Base-by-base conservation (phyloP, 2,888 invertebrate species). In the Acleris cristana region DNA sequence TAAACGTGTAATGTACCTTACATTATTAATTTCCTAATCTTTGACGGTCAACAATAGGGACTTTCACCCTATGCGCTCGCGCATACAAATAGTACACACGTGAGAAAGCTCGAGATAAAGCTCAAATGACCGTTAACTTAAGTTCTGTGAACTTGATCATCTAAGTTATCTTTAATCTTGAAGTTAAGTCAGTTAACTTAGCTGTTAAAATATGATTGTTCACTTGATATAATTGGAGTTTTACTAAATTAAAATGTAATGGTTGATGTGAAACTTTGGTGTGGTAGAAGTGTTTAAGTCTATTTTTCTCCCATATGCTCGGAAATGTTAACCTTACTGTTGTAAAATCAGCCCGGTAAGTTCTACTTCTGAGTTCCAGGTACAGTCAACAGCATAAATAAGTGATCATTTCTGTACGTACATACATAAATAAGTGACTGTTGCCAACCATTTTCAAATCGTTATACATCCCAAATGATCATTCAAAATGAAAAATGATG, bases 81-180 rank as follows among this genome's bases (percentile, higher is more conserved):
- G 78, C 81, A 84, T 79, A 84, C 85, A 86, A 84, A 86, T 81
- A 82, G 78, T 86, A 85, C 84, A 34, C 40, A 81, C 87, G 88
- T 88, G 89, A 87, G 88, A 89, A 88, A 85, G 78, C 76, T 54
- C 70, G 68, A 85, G 87, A 86, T 86, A 87, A 83, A 72, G 72
- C 72, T 71, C 51, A 76, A 84, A 81, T 79, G 81, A 74, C 82
- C 79, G 81, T 83, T 83, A 86, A 83, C 82, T 79, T 63, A 56
- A 69, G 54, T 65, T 65, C 65, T 45, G 26, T 68, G 58, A 68
- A 64, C 64, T 52, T 52, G 48, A 58, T 64, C 59, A 69, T 61
- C 57, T 21, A 69, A 70, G 63, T 73, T 71, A 72, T 68, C 60
- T 65, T 57, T 44, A 66, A 56, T 61, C 60, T 65, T 21, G 26